Conservation (phyloP, 2,888 invertebrate species). For the Himalopsyche anomala region DNA sequence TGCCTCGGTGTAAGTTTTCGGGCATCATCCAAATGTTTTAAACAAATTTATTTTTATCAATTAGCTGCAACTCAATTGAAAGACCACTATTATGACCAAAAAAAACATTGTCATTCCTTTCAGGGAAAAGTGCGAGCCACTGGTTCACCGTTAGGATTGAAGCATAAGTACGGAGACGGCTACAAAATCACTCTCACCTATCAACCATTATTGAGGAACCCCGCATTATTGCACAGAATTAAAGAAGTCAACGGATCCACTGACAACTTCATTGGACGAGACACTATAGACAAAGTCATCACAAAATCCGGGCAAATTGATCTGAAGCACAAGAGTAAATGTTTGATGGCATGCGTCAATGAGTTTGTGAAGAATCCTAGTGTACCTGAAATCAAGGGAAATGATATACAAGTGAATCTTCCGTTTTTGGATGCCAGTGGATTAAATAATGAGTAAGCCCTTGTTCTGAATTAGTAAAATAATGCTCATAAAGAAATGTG, state of each 20-base stretch:
- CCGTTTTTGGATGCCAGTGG: constrained; percentile 77
- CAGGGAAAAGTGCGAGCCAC: constrained; percentile 78
- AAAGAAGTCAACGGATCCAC: constrained; percentile 24
- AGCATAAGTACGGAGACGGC: constrained; percentile 77
- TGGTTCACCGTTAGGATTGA: constrained; percentile 78
- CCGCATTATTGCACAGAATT: constrained; percentile 3
- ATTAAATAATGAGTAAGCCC: constrained; percentile 75
- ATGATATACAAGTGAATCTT: constrained; percentile 73
- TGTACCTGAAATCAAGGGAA: constrained; percentile 71
- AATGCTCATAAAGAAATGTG: too few relatives aligned
- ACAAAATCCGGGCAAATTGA: constrained; percentile 65
- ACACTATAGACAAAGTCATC: constrained; percentile 45
- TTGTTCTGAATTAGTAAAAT: neutral
- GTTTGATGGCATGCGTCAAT: constrained; percentile 71
- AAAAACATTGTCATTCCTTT: constrained; percentile 48
- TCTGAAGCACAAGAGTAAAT: constrained; percentile 71
- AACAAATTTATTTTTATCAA: too few relatives aligned
- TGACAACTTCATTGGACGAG: constrained; percentile 1
- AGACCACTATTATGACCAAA: too few relatives aligned
- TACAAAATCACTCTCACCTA: constrained; percentile 76
- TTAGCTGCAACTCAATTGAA: too few relatives aligned
- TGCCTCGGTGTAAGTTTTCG: too few relatives aligned
- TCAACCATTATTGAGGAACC: constrained; percentile 48
- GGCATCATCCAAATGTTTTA: too few relatives aligned
- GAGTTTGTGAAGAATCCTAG: constrained; percentile 73